A percentile compares a stretch with the other conserved stretches of the same genome.
Conservation (phyloP, 2,888 invertebrate species). For the Epinotia ramella region DNA sequence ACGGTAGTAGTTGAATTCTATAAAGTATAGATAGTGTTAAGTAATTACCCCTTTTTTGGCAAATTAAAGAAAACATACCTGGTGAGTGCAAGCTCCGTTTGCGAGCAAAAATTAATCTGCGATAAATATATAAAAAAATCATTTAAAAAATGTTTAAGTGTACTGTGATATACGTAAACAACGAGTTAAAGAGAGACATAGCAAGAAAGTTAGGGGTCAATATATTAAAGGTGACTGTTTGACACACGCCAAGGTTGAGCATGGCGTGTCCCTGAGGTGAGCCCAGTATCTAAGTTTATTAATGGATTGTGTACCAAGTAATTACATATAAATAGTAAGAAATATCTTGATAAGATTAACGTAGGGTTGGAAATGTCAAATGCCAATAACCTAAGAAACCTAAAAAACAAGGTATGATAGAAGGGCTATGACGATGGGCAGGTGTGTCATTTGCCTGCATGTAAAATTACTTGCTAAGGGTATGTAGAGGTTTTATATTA, state of each 20-base stretch:
- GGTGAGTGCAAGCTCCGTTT: no score
- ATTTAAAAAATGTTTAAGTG: no score
- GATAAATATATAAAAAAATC: no score
- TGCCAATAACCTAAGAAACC: not conserved
- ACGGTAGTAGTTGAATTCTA: conserved; percentile 3
- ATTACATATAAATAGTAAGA: not conserved
- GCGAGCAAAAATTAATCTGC: no score
- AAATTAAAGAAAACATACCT: no score
- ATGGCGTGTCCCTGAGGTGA: not conserved
- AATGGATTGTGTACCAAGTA: not conserved
- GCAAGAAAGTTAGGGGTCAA: conserved; percentile 17
- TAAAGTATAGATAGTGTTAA: conserved; percentile 1
- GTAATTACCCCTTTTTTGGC: not conserved
- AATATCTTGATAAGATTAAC: not conserved
- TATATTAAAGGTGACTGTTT: conserved; percentile 18
- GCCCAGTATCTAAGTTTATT: not conserved
- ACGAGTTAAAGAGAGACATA: not conserved
- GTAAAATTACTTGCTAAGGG: no score
- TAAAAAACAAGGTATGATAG: no score
- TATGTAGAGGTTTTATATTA: no score
- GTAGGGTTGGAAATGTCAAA: not conserved
- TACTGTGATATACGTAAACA: no score
- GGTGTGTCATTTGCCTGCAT: no score
- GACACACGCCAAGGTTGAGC: conserved; percentile 10
- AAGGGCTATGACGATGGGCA: no score